phyloP scores from a whole-genome alignment of 2,113 vertebrate genomes.

The Xiphophorus maculatus region DNA sequence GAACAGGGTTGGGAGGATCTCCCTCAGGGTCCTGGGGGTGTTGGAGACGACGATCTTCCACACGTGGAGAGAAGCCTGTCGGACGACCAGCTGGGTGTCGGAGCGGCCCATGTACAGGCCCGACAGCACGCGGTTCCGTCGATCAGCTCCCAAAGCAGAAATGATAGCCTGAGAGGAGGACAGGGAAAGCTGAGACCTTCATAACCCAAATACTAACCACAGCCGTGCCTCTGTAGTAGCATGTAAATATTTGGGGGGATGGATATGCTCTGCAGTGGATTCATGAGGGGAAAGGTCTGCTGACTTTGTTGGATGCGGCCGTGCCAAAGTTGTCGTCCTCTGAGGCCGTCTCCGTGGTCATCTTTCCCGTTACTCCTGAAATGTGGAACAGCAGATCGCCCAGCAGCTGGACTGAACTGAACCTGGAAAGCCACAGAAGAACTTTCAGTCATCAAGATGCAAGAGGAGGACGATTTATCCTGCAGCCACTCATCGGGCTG shows the following conservation, averaged over 20 bases:
- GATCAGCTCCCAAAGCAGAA: slow-evolving; percentile 89
- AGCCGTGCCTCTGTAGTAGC: no score
- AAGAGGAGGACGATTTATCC: neutral
- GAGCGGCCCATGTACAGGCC: slow-evolving; percentile 99
- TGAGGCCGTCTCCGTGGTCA: slow-evolving; percentile 98
- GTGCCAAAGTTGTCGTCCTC: slow-evolving; percentile 99
- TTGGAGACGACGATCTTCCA: slow-evolving; percentile 99
- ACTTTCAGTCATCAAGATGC: neutral
- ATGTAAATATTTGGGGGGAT: neutral
- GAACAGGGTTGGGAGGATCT: slow-evolving; percentile 96
- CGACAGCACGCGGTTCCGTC: slow-evolving; percentile 94
- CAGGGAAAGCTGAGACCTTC: neutral
- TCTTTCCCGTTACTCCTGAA: slow-evolving; percentile 98
- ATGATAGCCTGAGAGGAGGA: slow-evolving; percentile 88
- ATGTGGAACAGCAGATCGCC: slow-evolving; percentile 98
- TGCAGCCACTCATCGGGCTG: neutral
- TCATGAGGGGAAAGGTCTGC: neutral
- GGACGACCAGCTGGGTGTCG: slow-evolving; percentile 95
- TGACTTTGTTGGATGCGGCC: slow-evolving; percentile 94
- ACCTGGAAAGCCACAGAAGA: slow-evolving; percentile 76
- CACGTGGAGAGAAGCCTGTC: slow-evolving; percentile 95
- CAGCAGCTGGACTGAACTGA: slow-evolving; percentile 98
- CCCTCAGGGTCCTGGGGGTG: slow-evolving; percentile 93
- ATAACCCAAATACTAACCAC: no score
- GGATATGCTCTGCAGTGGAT: neutral